A percentile compares a stretch with the other conserved stretches of the same genome.
Evolutionary conservation across 92 coral and sea anemone genomes (phyloP).

Genomic region (Bergia sp.): DNA sequence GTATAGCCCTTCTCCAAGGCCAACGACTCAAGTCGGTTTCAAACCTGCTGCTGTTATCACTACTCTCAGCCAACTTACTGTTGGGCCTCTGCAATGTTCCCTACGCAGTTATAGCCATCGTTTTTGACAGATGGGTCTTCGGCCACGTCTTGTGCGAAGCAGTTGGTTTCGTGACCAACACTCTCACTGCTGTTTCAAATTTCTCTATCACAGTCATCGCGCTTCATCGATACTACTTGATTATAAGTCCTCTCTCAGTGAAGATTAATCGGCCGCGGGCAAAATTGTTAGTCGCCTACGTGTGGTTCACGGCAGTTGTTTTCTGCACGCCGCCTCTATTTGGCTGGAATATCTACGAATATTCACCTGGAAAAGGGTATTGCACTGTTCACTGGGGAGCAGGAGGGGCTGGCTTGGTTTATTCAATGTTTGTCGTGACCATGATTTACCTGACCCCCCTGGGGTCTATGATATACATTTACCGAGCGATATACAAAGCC

Average conservation of each 20-base stretch:
- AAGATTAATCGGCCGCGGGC: slow-evolving; percentile 76
- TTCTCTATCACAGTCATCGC: slow-evolving; percentile 78
- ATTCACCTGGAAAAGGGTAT: slow-evolving; percentile 75
- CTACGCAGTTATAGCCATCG: slow-evolving; percentile 66
- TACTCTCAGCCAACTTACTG: slow-evolving; percentile 67
- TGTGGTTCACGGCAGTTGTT: slow-evolving; percentile 80
- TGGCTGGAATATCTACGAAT: slow-evolving; percentile 88
- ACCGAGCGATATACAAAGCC: slow-evolving; percentile 78
- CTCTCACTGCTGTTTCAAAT: slow-evolving; percentile 78
- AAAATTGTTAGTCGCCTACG: slow-evolving; percentile 72
- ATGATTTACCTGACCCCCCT: slow-evolving; percentile 73
- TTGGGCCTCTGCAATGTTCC: slow-evolving; percentile 70
- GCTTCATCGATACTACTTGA: slow-evolving; percentile 84
- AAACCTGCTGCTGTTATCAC: slow-evolving; percentile 65
- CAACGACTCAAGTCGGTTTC: slow-evolving; percentile 73
- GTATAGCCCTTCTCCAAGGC: slow-evolving; percentile 62
- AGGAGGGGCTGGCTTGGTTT: slow-evolving; percentile 80
- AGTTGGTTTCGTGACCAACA: slow-evolving; percentile 71
- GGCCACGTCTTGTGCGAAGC: slow-evolving; percentile 73
- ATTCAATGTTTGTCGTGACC: slow-evolving; percentile 56
- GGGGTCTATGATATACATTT: slow-evolving; percentile 62
- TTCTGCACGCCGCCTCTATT: slow-evolving; percentile 76
- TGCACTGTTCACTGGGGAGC: slow-evolving; percentile 84
- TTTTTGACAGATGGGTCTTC: slow-evolving; percentile 86
- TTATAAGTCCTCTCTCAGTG: slow-evolving; percentile 81